Conservation (phyloP, 1,140 invertebrate genomes). For the Trichogramma pretiosum region DNA sequence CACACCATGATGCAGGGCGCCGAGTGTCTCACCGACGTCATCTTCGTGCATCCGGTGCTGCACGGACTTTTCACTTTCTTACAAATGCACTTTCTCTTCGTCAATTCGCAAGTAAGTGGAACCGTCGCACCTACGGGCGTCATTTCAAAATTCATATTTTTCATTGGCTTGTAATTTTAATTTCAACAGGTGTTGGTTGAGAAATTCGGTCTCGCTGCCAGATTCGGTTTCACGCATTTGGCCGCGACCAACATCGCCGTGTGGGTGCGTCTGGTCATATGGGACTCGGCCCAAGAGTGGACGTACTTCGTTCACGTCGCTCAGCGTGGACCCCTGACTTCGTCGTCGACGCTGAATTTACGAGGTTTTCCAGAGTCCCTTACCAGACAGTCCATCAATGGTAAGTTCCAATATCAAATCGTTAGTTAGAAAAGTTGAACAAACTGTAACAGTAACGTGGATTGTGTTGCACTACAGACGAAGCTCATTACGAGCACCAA, state of each 20-base stretch:
- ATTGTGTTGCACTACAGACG: neutral
- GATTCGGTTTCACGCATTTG: slow-evolving; percentile 54
- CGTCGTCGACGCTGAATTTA: slow-evolving; percentile 40
- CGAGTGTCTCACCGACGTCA: slow-evolving; percentile 50
- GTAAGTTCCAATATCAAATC: too few relatives aligned
- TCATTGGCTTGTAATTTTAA: too few relatives aligned
- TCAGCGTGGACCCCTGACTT: slow-evolving; percentile 27
- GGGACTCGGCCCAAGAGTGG: slow-evolving; percentile 52
- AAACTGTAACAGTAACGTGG: too few relatives aligned
- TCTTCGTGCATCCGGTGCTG: slow-evolving; percentile 56
- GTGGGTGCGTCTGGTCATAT: slow-evolving; percentile 53
- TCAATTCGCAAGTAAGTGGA: slow-evolving; percentile 55
- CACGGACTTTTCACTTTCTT: slow-evolving; percentile 61
- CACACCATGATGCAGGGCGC: slow-evolving; percentile 52
- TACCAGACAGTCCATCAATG: slow-evolving; percentile 27
- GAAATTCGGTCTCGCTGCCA: slow-evolving; percentile 46
- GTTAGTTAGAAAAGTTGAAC: too few relatives aligned
- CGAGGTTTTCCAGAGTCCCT: slow-evolving; percentile 42
- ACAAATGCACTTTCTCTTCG: slow-evolving; percentile 63
- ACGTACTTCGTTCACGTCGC: slow-evolving; percentile 47
- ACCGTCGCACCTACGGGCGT: neutral
- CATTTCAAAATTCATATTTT: too few relatives aligned
- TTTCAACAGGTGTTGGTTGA: slow-evolving; percentile 47
- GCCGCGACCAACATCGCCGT: slow-evolving; percentile 54
- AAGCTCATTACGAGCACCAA: neutral